Evolutionary conservation across 2,113 vertebrate species (phyloP), one percentile per base, ranked within the genome.

Genomic region (Heterochromis multidens): DNA sequence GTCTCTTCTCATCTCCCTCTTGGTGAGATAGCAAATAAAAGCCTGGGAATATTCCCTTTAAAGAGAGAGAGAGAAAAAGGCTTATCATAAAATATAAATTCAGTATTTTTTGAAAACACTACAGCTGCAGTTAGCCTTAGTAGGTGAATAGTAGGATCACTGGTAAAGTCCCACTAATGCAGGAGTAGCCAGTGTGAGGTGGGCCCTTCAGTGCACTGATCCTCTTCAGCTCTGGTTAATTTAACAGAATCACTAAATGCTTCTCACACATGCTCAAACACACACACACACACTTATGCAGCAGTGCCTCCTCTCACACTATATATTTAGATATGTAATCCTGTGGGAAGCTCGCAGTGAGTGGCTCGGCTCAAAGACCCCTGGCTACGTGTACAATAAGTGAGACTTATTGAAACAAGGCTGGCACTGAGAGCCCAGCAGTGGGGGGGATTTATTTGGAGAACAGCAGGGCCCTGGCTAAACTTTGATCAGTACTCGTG

Each of bases 261-360:
- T 76, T 85, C 77, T 83, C 88, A 77, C 90, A 91, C 86, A 86
- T 23, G 12, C 60, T 74, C 81, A 89, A 57, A 88, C 83, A 60
- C 27, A 57, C n/a, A 27, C 57, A 82, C 78, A 84, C 80, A 70
- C 80, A 62, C 79, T 67, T 81, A 77, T n/a, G 57, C 29, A 10
- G 74, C 80, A 81, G 90, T 61, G 82, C 63, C 85, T 88, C 86
- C 89, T 90, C 91, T 94, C 87, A 91, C 86, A 91, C 84, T 82
- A 85, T 93, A 93, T 94, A 92, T 93, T 95, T 93, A 90, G 94
- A 92, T 91, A 93, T 95, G 94, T 94, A 94, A 94, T 95, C 93
- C 93, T 87, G 81, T 92, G 90, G 87, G 94, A 94, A 94, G 92
- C 89, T 89, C 76, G 72, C 81, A 78, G 88, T 90, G 89, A 88